phyloP scores from a whole-genome alignment of 1,140 invertebrate species.

The Bemisia tabaci region DNA sequence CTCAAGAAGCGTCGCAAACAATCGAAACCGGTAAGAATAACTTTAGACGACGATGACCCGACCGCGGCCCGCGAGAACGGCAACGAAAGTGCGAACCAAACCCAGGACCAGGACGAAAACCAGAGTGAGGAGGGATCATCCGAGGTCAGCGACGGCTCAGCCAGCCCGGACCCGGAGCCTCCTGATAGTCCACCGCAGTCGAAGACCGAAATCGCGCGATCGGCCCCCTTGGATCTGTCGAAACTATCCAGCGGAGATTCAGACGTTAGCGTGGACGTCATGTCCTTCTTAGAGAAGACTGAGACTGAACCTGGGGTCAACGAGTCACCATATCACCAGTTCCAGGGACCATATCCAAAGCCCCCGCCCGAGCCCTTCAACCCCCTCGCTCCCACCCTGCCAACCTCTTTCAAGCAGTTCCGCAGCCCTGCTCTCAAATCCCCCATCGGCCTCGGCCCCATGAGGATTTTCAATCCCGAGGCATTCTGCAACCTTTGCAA shows the following conservation, averaged over 20 bases:
- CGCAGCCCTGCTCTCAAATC: conserved; percentile 5
- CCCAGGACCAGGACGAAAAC: conserved; percentile 2
- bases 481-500: conserved; percentile 95
- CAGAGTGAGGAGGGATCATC: conserved; percentile 2
- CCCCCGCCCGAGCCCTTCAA: neutral
- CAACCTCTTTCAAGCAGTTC: neutral
- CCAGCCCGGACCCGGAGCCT: neutral
- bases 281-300: neutral
- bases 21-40: conserved; percentile 23
- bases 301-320: conserved; percentile 1
- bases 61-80: conserved; percentile 1
- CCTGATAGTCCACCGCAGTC: neutral
- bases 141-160: neutral
- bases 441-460: conserved; percentile 5
- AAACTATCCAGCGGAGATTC: neutral
- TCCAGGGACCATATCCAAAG: neutral
- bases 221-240: neutral
- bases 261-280: neutral
- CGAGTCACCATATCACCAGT: neutral
- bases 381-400: neutral
- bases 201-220: neutral
- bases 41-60: conserved; percentile 15
- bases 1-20: conserved; percentile 25
- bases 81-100: neutral
- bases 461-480: conserved; percentile 76